A percentile compares a stretch with the other conserved stretches of the same genome.
Evolutionary conservation across 1,140 invertebrate species (phyloP).

Genomic region (Nasonia longicornis): DNA sequence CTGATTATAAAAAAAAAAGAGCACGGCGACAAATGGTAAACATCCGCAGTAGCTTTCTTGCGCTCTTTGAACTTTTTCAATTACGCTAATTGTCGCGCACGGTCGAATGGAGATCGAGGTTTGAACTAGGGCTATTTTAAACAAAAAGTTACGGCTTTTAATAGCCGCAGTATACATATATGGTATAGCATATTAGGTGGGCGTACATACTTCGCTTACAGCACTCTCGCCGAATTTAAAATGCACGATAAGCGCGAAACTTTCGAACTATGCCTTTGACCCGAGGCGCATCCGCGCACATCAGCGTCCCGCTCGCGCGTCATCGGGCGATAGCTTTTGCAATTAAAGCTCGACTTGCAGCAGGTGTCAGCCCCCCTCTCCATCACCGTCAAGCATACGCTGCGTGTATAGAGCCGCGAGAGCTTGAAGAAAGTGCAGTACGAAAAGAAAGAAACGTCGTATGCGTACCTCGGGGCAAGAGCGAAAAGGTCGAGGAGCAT

Average conservation of each 20-base stretch:
- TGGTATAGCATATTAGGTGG: too few species aligned
- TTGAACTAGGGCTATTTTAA: too few species aligned
- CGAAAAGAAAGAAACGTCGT: not conserved
- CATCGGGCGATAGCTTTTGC: not conserved
- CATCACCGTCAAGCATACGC: not conserved
- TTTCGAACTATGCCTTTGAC: constrained; percentile 4
- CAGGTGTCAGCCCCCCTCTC: not conserved
- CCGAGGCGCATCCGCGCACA: not conserved
- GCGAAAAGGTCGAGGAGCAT: not conserved
- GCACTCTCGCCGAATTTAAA: not conserved
- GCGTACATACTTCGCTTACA: too few species aligned
- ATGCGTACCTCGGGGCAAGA: not conserved
- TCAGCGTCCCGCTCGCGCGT: too few species aligned
- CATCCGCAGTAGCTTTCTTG: too few species aligned
- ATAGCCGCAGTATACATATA: too few species aligned
- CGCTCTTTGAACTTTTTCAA: too few species aligned
- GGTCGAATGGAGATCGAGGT: too few species aligned
- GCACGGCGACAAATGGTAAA: too few species aligned
- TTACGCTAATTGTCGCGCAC: too few species aligned
- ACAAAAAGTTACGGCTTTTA: too few species aligned
- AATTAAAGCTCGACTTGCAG: not conserved
- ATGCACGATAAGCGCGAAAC: not conserved
- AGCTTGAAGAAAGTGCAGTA: not conserved
- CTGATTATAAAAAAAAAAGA: too few species aligned
- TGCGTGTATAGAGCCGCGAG: not conserved